phyloP scores from a whole-genome alignment of 2,113 vertebrate species.

The Prietella phreatophila region DNA sequence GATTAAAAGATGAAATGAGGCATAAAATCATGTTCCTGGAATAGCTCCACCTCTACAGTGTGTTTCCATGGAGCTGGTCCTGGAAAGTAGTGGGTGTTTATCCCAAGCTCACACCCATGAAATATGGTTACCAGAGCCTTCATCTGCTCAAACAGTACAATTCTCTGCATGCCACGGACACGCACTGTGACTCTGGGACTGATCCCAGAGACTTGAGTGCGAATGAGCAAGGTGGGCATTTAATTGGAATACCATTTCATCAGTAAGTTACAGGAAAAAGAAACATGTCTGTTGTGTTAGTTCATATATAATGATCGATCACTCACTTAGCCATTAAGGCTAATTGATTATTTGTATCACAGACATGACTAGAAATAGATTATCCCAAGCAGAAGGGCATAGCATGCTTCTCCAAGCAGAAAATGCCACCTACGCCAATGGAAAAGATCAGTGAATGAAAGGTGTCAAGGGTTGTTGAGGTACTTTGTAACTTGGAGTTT shows the following conservation, averaged over 20 bases:
- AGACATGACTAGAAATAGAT: background rate
- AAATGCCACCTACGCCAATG: background rate
- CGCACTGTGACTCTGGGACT: constrained; percentile 24
- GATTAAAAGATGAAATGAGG: constrained; percentile 43
- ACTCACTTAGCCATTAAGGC: background rate
- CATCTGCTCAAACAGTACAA: constrained; percentile 37
- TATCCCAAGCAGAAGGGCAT: background rate
- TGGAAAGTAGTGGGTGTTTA: constrained; percentile 35
- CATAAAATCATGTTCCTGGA: constrained; percentile 35
- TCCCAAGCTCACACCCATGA: constrained; percentile 34
- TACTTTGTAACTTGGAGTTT: background rate
- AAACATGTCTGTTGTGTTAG: background rate
- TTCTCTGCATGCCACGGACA: constrained; percentile 20
- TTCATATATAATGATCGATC: background rate
- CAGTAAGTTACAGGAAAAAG: background rate
- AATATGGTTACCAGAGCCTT: constrained; percentile 33
- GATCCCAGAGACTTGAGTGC: background rate
- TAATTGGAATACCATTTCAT: background rate
- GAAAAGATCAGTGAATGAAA: background rate
- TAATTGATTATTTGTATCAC: background rate
- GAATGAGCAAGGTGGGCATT: background rate
- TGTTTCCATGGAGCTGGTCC: constrained; percentile 33
- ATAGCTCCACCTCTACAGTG: background rate
- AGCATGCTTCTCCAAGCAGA: background rate
- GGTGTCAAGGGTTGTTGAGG: background rate